phyloP scores from a whole-genome alignment of 2,888 invertebrate species.

The Pristionchus fissidentatus region DNA sequence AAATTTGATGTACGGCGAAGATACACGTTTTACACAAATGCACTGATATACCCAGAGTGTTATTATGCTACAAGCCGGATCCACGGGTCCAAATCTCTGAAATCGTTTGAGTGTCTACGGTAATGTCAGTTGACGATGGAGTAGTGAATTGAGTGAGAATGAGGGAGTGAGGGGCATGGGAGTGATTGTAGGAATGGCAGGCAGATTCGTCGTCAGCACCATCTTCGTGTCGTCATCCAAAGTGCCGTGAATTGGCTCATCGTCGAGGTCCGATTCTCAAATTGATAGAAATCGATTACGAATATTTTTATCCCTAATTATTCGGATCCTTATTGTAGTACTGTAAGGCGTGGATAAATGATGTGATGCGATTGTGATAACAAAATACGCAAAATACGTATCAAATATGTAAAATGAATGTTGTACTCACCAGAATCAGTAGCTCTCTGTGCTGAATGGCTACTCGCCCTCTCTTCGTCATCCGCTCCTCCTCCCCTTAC shows the following conservation, averaged over 20 bases:
- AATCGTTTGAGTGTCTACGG: too few relatives aligned
- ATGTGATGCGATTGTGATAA: too few relatives aligned
- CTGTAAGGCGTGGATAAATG: too few relatives aligned
- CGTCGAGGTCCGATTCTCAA: slow-evolving; percentile 52
- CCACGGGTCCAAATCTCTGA: too few relatives aligned
- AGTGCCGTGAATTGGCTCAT: slow-evolving; percentile 56
- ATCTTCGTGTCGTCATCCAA: background rate
- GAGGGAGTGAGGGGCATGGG: background rate
- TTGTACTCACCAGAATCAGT: slow-evolving; percentile 36
- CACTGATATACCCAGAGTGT: too few relatives aligned
- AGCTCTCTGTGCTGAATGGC: slow-evolving; percentile 34
- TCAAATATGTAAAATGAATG: background rate
- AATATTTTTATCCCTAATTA: background rate
- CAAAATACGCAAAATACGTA: too few relatives aligned
- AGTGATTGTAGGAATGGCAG: too few relatives aligned
- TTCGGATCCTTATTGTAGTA: background rate
- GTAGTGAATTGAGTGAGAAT: background rate
- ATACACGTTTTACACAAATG: too few relatives aligned
- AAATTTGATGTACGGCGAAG: too few relatives aligned
- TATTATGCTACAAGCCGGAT: too few relatives aligned
- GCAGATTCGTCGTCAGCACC: background rate
- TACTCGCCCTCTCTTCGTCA: background rate
- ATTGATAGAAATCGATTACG: too few relatives aligned
- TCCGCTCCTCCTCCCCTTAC: slow-evolving; percentile 70
- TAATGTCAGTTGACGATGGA: too few relatives aligned